Evolutionary conservation across 1,140 invertebrate genomes (phyloP).

Genomic region (Neotoxoptera formosana): DNA sequence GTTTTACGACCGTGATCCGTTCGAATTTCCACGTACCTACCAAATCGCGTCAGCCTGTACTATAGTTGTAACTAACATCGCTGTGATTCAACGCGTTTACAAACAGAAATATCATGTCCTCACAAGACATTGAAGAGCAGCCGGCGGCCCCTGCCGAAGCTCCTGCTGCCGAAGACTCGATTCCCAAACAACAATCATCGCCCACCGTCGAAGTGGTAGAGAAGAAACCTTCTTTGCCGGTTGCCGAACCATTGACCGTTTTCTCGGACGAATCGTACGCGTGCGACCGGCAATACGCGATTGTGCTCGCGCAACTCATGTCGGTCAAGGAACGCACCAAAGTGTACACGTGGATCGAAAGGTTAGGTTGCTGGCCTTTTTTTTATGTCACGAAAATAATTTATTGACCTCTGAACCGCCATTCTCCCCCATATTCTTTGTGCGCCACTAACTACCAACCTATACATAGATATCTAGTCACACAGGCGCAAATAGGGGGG

Average conservation of each 20-base stretch:
- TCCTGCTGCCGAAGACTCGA: neutral
- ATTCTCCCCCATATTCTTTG: neutral
- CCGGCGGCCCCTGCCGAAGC: neutral
- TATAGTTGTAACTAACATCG: neutral
- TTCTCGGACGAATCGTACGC: conserved; percentile 9
- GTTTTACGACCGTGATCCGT: neutral
- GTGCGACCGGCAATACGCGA: conserved; percentile 28
- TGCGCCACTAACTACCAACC: neutral
- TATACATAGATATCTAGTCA: neutral
- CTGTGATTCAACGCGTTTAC: neutral
- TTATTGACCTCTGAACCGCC: neutral
- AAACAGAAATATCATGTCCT: neutral
- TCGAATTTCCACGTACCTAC: neutral
- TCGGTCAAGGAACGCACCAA: neutral
- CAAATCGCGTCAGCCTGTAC: neutral
- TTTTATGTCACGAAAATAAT: too few species aligned
- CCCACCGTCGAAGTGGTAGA: neutral
- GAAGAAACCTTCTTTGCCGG: neutral
- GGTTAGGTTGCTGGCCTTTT: neutral
- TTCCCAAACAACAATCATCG: neutral
- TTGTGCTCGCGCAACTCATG: conserved; percentile 31
- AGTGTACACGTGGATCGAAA: conserved; percentile 42
- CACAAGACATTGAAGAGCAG: neutral
- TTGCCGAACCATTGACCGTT: neutral
- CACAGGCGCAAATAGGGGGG: too few species aligned